Evolutionary conservation across 2,113 vertebrate genomes (phyloP).

Genomic region (Pontoporia blainvillei): DNA sequence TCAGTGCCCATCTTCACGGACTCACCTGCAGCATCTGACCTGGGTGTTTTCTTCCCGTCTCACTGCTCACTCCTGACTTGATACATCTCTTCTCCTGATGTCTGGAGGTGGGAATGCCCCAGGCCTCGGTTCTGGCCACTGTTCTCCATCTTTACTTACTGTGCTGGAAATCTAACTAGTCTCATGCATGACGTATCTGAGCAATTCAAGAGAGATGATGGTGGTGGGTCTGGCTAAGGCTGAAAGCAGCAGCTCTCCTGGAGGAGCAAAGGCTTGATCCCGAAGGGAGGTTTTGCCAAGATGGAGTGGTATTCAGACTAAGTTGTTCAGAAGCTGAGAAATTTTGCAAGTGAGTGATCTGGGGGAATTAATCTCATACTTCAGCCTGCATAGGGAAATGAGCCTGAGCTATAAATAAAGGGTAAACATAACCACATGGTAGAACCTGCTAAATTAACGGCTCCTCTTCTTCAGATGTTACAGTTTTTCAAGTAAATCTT

Average conservation of each 20-base stretch:
- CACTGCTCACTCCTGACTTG: background rate
- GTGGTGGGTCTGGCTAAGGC: background rate
- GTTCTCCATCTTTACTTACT: background rate
- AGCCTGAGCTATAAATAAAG: background rate
- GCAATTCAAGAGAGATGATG: background rate
- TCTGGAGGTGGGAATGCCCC: background rate
- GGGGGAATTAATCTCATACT: background rate
- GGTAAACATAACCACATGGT: too few relatives aligned
- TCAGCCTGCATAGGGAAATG: background rate
- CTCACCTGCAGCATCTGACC: too few relatives aligned
- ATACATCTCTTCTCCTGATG: background rate
- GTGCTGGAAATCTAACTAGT: background rate
- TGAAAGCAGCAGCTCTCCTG: background rate
- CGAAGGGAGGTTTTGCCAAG: background rate
- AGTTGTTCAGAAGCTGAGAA: background rate
- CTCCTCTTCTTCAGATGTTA: background rate
- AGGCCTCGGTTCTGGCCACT: background rate
- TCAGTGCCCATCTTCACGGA: background rate
- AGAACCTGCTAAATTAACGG: background rate
- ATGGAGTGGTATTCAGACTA: fast-evolving
- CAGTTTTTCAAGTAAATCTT: background rate
- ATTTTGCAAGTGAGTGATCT: background rate
- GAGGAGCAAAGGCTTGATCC: background rate
- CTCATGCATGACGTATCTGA: background rate
- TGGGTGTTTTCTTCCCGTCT: fast-evolving